Base-by-base conservation (phyloP, 2,797 vertebrate genomes). In the Distichodus sexfasciatus region DNA sequence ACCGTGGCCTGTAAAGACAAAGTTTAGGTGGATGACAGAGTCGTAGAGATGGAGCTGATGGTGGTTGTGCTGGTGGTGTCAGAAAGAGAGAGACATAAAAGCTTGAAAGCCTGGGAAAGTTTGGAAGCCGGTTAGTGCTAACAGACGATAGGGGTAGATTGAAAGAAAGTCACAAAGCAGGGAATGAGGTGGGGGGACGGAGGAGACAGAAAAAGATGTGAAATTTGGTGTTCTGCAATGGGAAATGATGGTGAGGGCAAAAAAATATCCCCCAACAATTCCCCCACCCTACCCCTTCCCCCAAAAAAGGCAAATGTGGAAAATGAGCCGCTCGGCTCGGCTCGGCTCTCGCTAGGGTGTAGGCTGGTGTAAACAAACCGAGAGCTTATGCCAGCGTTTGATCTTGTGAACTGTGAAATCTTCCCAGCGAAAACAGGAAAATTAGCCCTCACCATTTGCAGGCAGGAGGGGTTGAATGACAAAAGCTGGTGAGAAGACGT, bases 331-430 rank as follows among this genome's bases (percentile, higher is more conserved):
- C 72, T 74, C 72, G 62, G 72, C 80, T 74, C 72, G 62, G 72
- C 80, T 79, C 35, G 55, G 41, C 72, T 84, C 76, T 66, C 67
- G 79, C 69, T 81, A 80, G 81, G 85, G 82, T 82, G 83, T 79
- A 81, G 82, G 81, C 72, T 36, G 81, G 70, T 82, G 84, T 88
- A 89, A 90, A 90, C 86, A 90, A 87, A 84, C 83, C 76, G 74
- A 74, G 78, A 82, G 85, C 83, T 87, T 76, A 84, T 79, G 77
- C 73, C 71, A 68, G 47, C 58, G 68, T 91, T 88, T 90, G 87
- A 90, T 90, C 85, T 87, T 71, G 69, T 81, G 77, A 72, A 83
- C 82, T 82, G 78, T 43, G 75, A 88, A 87, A 89, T 84, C 82
- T 86, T 82, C 84, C 84, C 73, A 74, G 78, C 73, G 79, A 86